Conservation (phyloP, 2,113 vertebrate genomes). For the Prunella fulvescens region DNA sequence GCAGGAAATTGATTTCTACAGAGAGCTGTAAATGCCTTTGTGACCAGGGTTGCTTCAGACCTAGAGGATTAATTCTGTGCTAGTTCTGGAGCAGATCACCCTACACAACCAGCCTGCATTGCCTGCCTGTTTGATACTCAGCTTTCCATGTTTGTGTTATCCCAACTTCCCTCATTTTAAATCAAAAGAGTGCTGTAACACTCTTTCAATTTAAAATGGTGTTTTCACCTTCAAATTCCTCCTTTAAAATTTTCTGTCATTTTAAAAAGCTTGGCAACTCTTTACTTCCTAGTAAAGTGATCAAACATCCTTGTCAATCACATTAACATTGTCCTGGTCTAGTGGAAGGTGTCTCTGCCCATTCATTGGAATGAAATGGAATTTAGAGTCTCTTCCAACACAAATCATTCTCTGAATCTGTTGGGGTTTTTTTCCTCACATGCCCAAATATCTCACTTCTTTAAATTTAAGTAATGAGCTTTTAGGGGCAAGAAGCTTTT, state of each 20-base stretch:
- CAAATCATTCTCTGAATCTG: neutral
- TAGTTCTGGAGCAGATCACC: neutral
- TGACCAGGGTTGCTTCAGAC: neutral
- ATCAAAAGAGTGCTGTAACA: neutral
- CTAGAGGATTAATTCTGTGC: neutral
- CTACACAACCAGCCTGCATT: neutral
- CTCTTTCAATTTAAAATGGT: neutral
- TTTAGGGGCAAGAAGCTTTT: neutral
- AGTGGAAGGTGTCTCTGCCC: neutral
- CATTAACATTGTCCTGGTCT: neutral
- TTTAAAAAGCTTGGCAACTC: neutral
- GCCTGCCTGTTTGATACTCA: neutral
- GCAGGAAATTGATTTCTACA: neutral
- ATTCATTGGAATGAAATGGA: neutral
- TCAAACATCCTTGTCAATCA: neutral
- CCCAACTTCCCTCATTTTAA: neutral
- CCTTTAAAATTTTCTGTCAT: neutral
- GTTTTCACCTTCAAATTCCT: neutral
- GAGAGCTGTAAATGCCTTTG: neutral
- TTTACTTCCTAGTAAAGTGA: neutral
- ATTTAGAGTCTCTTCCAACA: neutral
- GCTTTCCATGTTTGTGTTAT: neutral
- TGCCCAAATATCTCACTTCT: neutral
- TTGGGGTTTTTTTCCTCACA: neutral
- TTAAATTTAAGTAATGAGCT: neutral